phyloP scores from a whole-genome alignment of 2,888 invertebrate genomes.

The Blastobasis adustella region DNA sequence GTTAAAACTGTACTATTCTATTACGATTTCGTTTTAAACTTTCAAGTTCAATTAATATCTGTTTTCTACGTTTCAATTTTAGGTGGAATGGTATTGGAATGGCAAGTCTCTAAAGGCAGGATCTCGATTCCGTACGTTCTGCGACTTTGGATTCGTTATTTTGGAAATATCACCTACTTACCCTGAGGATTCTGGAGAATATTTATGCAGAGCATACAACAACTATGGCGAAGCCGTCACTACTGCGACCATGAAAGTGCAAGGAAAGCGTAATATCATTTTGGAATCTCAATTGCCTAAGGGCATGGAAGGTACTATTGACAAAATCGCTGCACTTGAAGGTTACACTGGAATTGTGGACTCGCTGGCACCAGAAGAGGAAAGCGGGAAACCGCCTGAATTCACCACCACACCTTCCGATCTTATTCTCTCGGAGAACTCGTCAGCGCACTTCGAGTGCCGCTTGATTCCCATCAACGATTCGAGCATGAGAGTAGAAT shows the following conservation, averaged over 20 bases:
- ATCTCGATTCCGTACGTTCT: slow-evolving; percentile 95
- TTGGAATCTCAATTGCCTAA: slow-evolving; percentile 93
- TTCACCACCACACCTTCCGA: slow-evolving; percentile 92
- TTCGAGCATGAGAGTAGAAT: slow-evolving; percentile 95
- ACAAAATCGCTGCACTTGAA: slow-evolving; percentile 93
- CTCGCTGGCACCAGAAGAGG: slow-evolving; percentile 83
- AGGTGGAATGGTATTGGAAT: slow-evolving; percentile 97
- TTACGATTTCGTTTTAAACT: not conserved
- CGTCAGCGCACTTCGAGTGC: slow-evolving; percentile 94
- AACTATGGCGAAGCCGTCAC: slow-evolving; percentile 95
- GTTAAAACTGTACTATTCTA: not conserved
- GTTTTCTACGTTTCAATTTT: slow-evolving; percentile 13
- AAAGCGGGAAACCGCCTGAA: slow-evolving; percentile 91
- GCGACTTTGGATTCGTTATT: slow-evolving; percentile 98
- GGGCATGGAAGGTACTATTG: slow-evolving; percentile 95
- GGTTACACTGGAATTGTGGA: slow-evolving; percentile 84
- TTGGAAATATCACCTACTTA: slow-evolving; percentile 98
- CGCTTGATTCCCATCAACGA: slow-evolving; percentile 92
- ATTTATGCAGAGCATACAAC: slow-evolving; percentile 90
- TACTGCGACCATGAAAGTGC: slow-evolving; percentile 90
- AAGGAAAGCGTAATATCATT: slow-evolving; percentile 93
- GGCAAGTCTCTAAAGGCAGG: slow-evolving; percentile 91
- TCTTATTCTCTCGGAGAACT: slow-evolving; percentile 88
- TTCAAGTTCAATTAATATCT: not conserved
- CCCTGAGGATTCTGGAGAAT: slow-evolving; percentile 96